Percentiles rank a stretch among this genome's conserved stretches.
phyloP scores from a whole-genome alignment of 2,797 vertebrate genomes.

The Sebastolobus altivelis region DNA sequence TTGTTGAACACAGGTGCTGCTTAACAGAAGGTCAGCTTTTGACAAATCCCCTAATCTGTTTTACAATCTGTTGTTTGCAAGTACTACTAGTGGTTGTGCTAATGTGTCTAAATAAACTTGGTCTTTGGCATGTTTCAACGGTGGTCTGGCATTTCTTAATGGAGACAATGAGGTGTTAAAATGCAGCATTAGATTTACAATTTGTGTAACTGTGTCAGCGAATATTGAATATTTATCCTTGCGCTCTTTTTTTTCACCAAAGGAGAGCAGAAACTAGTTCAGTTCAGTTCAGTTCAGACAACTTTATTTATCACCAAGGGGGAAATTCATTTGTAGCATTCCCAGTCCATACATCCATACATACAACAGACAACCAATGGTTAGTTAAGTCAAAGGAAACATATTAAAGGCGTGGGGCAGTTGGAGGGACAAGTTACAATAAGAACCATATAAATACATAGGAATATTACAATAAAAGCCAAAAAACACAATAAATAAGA shows the following conservation, averaged over 20 bases:
- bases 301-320: no score
- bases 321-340: no score
- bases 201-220: neutral
- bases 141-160: neutral
- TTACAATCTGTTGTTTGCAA: constrained; percentile 69
- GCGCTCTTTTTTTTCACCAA: neutral
- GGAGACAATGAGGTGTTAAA: constrained; percentile 4
- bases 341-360: no score
- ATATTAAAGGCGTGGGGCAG: no score
- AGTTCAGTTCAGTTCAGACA: no score
- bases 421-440: no score
- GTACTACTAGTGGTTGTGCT: constrained; percentile 43
- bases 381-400: no score
- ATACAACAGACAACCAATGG: no score
- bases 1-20: constrained; percentile 63
- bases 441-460: no score
- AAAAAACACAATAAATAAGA: no score
- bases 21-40: constrained; percentile 71
- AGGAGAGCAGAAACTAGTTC: neutral
- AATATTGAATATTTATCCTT: neutral
- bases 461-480: no score
- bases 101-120: constrained; percentile 46
- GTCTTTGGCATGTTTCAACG: constrained; percentile 16
- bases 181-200: neutral
- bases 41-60: constrained; percentile 71